These are phyloP conservation scores for Epinephelus fuscoguttatus DNA, from an alignment of 2,113 vertebrate species.

Conservation along the genomic window DNA sequence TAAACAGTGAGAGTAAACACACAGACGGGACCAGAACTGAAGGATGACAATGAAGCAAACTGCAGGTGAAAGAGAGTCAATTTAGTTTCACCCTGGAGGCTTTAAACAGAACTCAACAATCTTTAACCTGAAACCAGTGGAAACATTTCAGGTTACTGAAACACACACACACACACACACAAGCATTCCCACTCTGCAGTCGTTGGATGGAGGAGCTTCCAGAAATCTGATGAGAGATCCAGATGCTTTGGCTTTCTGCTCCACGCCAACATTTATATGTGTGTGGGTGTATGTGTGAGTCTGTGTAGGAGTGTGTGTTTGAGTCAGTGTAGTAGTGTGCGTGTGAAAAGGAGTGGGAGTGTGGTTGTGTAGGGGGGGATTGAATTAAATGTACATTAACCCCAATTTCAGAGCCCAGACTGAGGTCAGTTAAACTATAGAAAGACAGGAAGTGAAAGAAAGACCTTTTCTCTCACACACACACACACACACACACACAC, in stretches of 20 bases:
- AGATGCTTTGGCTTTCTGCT: conserved; percentile 72
- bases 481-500: not conserved
- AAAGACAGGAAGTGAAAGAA: conserved; percentile 5
- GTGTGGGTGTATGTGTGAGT: conserved; percentile 24
- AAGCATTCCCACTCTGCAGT: not conserved
- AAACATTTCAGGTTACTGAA: no score
- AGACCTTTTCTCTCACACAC: not conserved
- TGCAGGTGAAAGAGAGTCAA: no score
- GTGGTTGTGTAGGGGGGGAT: not conserved
- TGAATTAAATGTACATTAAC: conserved; percentile 52
- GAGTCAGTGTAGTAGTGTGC: not conserved
- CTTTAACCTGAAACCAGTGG: no score
- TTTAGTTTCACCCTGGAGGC: no score
- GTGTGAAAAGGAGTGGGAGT: not conserved
- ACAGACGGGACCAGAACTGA: no score
- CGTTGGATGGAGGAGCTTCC: conserved; percentile 9
- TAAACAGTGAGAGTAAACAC: no score
- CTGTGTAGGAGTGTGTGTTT: conserved; percentile 1
- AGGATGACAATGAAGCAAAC: no score
- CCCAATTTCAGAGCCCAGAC: conserved; percentile 9
- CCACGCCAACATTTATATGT: not conserved
- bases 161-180: no score
- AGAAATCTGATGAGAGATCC: conserved; percentile 68
- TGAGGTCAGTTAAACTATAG: conserved; percentile 39
- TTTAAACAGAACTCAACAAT: no score